A percentile compares a stretch with the other conserved stretches of the same genome.
phyloP scores from a whole-genome alignment of 2,888 invertebrate species.

The Deilephila porcellus region DNA sequence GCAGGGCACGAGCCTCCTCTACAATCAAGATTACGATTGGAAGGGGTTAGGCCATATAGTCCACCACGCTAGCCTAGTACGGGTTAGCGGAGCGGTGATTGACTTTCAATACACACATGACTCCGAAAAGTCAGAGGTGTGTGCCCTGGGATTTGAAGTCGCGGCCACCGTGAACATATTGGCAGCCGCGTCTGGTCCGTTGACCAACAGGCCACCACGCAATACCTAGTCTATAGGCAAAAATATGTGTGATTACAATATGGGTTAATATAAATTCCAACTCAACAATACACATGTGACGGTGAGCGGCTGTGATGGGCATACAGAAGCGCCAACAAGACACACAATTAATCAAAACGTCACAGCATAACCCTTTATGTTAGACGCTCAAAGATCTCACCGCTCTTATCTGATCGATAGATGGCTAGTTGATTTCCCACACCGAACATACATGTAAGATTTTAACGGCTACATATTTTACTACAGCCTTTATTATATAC shows the following conservation, averaged over 20 bases:
- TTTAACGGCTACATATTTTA: background rate
- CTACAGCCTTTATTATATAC: background rate
- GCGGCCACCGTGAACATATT: no score
- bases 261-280: background rate
- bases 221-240: background rate
- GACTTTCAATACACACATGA: no score
- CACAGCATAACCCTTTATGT: slow-evolving; percentile 50
- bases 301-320: slow-evolving; percentile 54
- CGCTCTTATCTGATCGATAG: slow-evolving; percentile 57
- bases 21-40: no score
- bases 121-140: no score
- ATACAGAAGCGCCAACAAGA: slow-evolving; percentile 67
- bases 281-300: background rate
- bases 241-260: background rate
- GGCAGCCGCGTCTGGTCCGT: no score
- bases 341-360: slow-evolving; percentile 73
- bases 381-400: slow-evolving; percentile 34
- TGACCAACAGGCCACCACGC: no score
- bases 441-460: slow-evolving; percentile 32
- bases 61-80: no score
- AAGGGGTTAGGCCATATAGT: no score
- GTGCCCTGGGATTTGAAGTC: no score
- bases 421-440: slow-evolving; percentile 57
- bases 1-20: no score
- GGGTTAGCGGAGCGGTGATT: no score